Base-by-base conservation (phyloP, 23 tunicate genomes). In the Aplidium turbinatum region DNA sequence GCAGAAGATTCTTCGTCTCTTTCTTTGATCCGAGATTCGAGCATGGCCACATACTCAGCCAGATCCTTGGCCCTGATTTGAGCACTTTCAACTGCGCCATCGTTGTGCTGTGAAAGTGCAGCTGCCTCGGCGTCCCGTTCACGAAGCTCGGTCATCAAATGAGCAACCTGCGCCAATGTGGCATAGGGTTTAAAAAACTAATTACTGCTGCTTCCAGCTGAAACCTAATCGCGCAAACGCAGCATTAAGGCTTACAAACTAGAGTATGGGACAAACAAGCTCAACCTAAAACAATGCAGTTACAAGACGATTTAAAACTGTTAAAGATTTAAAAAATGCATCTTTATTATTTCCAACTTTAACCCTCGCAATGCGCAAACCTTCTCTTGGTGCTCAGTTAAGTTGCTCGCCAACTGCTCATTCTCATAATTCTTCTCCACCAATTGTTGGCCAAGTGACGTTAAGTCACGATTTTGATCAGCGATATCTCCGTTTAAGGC, bases 101-200 rank as follows among this genome's bases (percentile, higher is more conserved):
- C 78, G 29, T 45, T 72, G 7, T 83, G 82, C 33, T 87, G 82
- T 0, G 95, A 82, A 3, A 87, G 18, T 27, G 86, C 82, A 7
- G 77, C 78, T 33, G 84, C 50, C 52, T 87, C 95, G 18, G 75
- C 30, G 20, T 80, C 95, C 30, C 86, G 79, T 39, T 87, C 52
- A 13, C 82, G 87, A 0, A 87, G 47, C 32, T 73, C 51, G 11
- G 82, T 27, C 66, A 73, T 70, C 9, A 87, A 33, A 20, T 81
- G 67, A 30, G 72, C 18, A 7, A 87, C 95, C 95, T 84, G 67
- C 34, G 16, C 47, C 23, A 45, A n/a, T n/a, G n/a, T n/a, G n/a
- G n/a, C n/a, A n/a, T n/a, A n/a, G n/a, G n/a, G n/a, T n/a, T n/a
- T n/a, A n/a, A n/a, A n/a, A n/a, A n/a, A n/a, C n/a, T n/a, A n/a